Percentiles rank a stretch among this genome's conserved stretches.
Conservation (phyloP, 1,140 invertebrate species). For the Drosophila mauritiana region DNA sequence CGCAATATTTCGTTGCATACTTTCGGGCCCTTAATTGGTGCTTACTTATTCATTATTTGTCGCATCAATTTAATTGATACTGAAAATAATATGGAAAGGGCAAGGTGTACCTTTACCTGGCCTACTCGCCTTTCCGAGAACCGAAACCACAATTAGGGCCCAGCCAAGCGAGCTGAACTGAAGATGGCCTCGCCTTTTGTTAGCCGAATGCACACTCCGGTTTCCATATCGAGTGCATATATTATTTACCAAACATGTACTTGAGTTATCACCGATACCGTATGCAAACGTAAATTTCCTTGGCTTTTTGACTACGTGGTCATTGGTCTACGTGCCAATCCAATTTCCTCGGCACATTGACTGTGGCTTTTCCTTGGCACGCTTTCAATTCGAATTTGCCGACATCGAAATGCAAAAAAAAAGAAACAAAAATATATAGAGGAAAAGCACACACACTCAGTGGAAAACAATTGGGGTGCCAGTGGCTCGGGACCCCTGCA, state of each 20-base stretch:
- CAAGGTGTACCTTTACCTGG: background rate
- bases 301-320: constrained; percentile 25
- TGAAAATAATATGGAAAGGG: background rate
- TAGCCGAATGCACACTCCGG: background rate
- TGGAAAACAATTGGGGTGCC: constrained; percentile 49
- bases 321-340: constrained; percentile 36
- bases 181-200: constrained; percentile 5
- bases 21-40: background rate
- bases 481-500: constrained; percentile 6
- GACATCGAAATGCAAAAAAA: constrained; percentile 45
- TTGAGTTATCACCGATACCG: constrained; percentile 9
- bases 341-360: constrained; percentile 23
- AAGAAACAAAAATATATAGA: too few species aligned
- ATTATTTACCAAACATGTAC: background rate
- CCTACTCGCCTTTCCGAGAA: background rate
- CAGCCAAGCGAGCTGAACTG: background rate
- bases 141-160: constrained; percentile 1
- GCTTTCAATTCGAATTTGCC: constrained; percentile 52
- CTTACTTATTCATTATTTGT: too few species aligned
- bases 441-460: constrained; percentile 8
- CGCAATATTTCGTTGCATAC: background rate
- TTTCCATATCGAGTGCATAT: background rate
- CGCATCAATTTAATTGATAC: background rate
- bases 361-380: constrained; percentile 23
- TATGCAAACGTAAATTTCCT: constrained; percentile 31